Base-by-base conservation (phyloP, 1,140 invertebrate genomes). In the Melipona quadrifasciata region DNA sequence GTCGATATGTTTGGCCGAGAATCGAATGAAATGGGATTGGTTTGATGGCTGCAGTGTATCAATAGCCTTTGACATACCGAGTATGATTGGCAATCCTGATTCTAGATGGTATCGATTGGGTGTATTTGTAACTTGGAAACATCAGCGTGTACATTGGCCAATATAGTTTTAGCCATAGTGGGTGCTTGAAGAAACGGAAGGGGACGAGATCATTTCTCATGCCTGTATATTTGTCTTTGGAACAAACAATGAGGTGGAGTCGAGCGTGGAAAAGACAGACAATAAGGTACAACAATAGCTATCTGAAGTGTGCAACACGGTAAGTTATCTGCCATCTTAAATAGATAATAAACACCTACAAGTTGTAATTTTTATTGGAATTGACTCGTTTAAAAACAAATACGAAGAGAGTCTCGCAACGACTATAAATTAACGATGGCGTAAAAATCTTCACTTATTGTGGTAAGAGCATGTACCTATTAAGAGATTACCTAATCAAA, bases 1-100 rank as follows among this genome's bases (percentile, higher is more conserved):
- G 47, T 74, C 74, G 73, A 75, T 75, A 76, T 53, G 57, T 76
- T 76, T 76, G 74, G 27, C 17, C 57, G 57, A n/a, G 74, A 76
- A 61, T 39, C 31, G 31, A 75, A 58, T 39, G 73, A 31, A 58
- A 39, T 61, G n/a, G 57, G 31, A 76, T 34, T 31, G 51, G 51
- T 51, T 12, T 16, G 31, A 17, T 47, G 58, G 21, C 19, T 12
- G 51, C 24, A 61, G 55, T 31, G 57, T 16, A 53, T 61, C 74
- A 61, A 76, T 76, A 61, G 57, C 55, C 74, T 76, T 76, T 76
- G 73, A 76, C 57, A 31, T 21, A n/a, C 14, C 31, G 57, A 31
- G 34, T 34, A 31, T 39, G 72, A 72, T 72, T 72, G 70, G 70
- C 70, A 72, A 72, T 55, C 72, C 21, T 61, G 57, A 76, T 76